phyloP scores from a whole-genome alignment of 2,888 invertebrate species.

The Athalia cordata region DNA sequence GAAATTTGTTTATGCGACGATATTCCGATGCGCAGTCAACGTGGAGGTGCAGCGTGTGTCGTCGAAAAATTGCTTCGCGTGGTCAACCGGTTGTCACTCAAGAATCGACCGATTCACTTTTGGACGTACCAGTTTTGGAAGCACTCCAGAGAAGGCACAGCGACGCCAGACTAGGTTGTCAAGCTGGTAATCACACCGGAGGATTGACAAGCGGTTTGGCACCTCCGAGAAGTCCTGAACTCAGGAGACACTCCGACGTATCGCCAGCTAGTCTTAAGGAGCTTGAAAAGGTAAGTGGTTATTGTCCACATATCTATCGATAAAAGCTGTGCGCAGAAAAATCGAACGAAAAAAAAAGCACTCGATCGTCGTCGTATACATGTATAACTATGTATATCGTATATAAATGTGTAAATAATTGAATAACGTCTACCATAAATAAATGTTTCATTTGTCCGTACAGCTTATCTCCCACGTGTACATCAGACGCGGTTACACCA shows the following conservation, averaged over 20 bases:
- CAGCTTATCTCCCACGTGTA: neutral
- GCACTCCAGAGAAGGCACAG: conserved; percentile 88
- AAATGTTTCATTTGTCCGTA: no score
- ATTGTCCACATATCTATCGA: no score
- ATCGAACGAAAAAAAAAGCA: no score
- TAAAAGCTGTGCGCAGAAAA: no score
- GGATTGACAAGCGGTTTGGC: conserved; percentile 80
- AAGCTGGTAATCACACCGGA: conserved; percentile 68
- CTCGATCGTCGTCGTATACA: neutral
- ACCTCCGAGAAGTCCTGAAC: conserved; percentile 89
- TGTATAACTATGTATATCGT: conserved; percentile 1
- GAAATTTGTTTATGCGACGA: no score
- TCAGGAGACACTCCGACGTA: conserved; percentile 89
- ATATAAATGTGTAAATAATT: neutral
- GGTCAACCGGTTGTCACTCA: conserved; percentile 82
- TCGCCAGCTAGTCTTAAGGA: conserved; percentile 91
- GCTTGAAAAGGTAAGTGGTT: conserved; percentile 84
- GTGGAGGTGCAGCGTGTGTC: conserved; percentile 94
- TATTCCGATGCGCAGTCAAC: conserved; percentile 75
- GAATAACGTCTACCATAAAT: no score
- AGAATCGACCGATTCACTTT: conserved; percentile 88
- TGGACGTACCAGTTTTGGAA: conserved; percentile 88
- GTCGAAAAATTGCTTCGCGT: conserved; percentile 87
- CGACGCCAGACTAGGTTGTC: conserved; percentile 82
- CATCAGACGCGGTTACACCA: conserved; percentile 4